Evolutionary conservation across 2,113 vertebrate species (phyloP), one percentile per base, ranked within the genome.

Genomic region (Dromiciops gliroides): DNA sequence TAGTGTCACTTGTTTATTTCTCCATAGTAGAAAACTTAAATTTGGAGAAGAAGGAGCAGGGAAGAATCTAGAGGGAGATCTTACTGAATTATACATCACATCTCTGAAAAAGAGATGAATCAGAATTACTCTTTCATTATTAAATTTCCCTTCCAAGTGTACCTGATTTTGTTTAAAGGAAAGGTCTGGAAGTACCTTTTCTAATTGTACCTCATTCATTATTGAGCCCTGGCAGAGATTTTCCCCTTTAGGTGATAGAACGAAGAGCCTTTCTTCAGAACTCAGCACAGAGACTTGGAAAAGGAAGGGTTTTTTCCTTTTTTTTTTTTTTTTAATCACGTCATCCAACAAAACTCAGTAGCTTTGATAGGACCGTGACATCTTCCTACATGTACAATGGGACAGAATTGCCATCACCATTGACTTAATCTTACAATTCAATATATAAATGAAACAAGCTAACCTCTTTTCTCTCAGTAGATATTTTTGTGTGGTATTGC

Each of bases 121-220:
- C 92, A 96, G 92, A 49, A 75, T 75, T 95, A 92, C 44, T 56
- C 0, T 92, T 94, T 95, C 95, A 94, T 94, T 91, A 89, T 93
- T 95, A 95, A 92, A 93, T 53, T 95, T 95, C 94, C 53, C 31
- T 96, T 96, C 93, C 56, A 95, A 53, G 91, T 44, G 8, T 31
- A 53, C 31, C 50, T 92, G 93, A 91, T 93, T 93, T 95, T 93
- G 89, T 89, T 10, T 93, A 89, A 94, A 94, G 91, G 93, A 95
- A 83, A 24, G 53, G n/a, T 94, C 89, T 94, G 52, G 91, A 90
- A 53, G 91, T 37, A 93, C n/a, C 91, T 91, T 90, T 95, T 95
- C 92, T 94, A 95, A 93, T 95, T 95, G n/a, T 16, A 49, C 50
- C 91, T 94, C 90, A 94, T 94, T 94, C 96, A 94, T 94, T 92